Percentiles rank a stretch among this genome's conserved stretches.
These are phyloP conservation scores for Iguana delicatissima DNA, from an alignment of 2,797 vertebrate species.

Conservation along the genomic window DNA sequence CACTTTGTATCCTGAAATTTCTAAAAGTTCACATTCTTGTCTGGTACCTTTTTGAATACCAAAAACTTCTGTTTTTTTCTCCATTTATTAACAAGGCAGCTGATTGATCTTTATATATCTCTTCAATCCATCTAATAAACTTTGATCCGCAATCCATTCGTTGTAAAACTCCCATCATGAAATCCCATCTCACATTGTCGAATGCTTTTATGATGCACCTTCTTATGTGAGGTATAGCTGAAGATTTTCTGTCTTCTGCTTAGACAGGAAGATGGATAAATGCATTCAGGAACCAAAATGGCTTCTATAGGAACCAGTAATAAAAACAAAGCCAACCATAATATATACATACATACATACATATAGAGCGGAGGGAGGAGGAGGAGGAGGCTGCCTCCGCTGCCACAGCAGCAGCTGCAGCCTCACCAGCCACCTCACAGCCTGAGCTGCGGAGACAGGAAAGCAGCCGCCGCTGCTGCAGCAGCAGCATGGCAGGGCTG, in stretches of 20 bases:
- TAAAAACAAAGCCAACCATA: background rate
- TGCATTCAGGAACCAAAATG: background rate
- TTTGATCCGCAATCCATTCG: too few species aligned
- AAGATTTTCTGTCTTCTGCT: too few species aligned
- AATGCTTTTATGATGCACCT: too few species aligned
- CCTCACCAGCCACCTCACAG: constrained; percentile 28
- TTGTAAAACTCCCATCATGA: too few species aligned
- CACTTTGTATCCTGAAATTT: too few species aligned
- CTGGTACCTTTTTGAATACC: too few species aligned
- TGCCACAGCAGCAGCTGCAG: constrained; percentile 53
- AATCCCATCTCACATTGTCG: too few species aligned
- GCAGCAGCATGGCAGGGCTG: constrained; percentile 90
- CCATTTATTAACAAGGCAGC: too few species aligned
- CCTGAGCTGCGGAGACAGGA: constrained; percentile 70
- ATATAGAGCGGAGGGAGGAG: constrained; percentile 53
- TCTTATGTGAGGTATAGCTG: background rate
- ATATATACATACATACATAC: background rate
- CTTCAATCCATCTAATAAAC: too few species aligned
- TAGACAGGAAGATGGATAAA: background rate
- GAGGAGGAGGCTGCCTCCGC: constrained; percentile 17
- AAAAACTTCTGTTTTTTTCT: too few species aligned
- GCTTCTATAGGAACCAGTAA: background rate
- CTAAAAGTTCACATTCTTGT: too few species aligned
- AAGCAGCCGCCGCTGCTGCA: background rate
- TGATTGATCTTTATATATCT: too few species aligned